Conservation (phyloP, 2,113 vertebrate species). For the Axis porcinus region DNA sequence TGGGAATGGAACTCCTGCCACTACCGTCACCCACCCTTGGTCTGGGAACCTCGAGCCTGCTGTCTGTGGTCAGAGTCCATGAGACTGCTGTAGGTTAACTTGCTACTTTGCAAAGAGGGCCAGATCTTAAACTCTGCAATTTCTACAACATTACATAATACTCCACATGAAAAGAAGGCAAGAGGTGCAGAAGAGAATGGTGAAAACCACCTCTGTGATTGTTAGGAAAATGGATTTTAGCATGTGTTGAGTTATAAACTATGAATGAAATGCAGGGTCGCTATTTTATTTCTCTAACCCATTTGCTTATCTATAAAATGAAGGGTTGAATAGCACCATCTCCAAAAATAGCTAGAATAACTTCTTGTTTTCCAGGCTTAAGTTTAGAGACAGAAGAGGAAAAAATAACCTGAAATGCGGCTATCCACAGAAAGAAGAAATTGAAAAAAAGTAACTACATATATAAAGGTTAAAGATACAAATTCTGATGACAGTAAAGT, state of each 20-base stretch:
- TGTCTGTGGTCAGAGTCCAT: neutral
- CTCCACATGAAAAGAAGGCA: neutral
- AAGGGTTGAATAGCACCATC: neutral
- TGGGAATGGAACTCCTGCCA: neutral
- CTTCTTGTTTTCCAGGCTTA: neutral
- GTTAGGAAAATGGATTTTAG: neutral
- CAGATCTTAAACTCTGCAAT: neutral
- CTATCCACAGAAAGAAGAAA: neutral
- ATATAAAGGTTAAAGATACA: conserved; percentile 3
- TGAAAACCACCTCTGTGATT: neutral
- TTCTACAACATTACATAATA: neutral
- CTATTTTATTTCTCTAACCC: neutral
- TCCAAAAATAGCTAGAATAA: neutral
- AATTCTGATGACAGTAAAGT: conserved; percentile 21
- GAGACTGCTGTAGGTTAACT: neutral
- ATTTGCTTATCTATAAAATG: neutral
- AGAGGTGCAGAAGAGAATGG: neutral
- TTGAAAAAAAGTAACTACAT: neutral
- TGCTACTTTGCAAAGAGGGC: neutral
- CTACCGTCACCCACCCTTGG: neutral
- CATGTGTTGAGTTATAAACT: neutral
- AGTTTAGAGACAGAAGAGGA: neutral
- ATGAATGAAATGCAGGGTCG: neutral
- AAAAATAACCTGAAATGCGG: neutral
- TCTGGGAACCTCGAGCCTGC: neutral